phyloP scores from a whole-genome alignment of 2,113 vertebrate species.

The Oryctolagus cuniculus region DNA sequence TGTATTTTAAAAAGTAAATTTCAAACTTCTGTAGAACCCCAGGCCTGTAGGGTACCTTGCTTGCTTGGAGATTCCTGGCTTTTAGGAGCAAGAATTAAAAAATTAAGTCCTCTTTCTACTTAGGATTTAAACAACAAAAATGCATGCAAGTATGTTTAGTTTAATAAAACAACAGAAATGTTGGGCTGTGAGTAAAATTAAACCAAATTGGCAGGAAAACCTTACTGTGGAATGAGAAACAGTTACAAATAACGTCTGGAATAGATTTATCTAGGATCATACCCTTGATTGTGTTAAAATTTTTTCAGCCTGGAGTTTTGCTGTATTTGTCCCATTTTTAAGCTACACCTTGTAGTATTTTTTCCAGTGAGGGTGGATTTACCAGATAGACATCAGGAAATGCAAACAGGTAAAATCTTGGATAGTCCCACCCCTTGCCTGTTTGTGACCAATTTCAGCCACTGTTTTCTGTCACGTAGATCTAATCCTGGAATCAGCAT shows the following conservation, averaged over 20 bases:
- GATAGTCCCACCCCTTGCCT: background rate
- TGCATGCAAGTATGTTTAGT: background rate
- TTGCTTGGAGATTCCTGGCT: conserved; percentile 4
- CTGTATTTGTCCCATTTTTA: background rate
- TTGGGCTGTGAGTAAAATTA: background rate
- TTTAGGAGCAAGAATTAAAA: background rate
- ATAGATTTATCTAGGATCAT: background rate
- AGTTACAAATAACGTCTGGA: background rate
- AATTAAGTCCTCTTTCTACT: background rate
- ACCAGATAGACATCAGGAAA: background rate
- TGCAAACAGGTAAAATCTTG: background rate
- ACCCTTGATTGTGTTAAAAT: background rate
- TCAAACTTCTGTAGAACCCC: background rate
- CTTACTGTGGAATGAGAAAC: background rate
- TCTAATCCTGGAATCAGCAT: background rate
- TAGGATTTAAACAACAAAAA: background rate
- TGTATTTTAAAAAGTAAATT: conserved; percentile 31
- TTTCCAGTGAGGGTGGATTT: background rate
- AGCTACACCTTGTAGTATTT: background rate
- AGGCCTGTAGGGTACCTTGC: background rate
- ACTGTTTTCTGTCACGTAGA: background rate
- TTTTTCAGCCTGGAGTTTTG: background rate
- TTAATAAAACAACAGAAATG: background rate
- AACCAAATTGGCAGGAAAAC: background rate
- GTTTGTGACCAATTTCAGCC: background rate